Evolutionary conservation across 2,113 vertebrate species (phyloP).

Genomic region (Carlito syrichta): DNA sequence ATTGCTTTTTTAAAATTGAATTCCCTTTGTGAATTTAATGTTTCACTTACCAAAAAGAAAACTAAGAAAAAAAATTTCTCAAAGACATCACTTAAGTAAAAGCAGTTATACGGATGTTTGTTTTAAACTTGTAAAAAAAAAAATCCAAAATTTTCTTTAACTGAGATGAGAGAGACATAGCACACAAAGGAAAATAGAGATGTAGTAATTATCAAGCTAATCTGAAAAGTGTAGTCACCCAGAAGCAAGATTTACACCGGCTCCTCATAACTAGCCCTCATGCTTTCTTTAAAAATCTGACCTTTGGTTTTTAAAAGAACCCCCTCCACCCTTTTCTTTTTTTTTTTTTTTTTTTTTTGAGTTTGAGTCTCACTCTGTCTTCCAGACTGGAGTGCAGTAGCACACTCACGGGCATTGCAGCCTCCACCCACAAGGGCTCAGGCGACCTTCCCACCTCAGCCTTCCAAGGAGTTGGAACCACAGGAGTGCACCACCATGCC

Average conservation of each 20-base stretch:
- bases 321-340: no score
- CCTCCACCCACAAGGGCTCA: no score
- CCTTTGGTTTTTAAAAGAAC: no score
- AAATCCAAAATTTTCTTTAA: background rate
- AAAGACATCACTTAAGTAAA: slow-evolving; percentile 42
- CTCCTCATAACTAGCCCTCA: background rate
- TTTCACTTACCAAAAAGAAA: slow-evolving; percentile 38
- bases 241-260: background rate
- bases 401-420: no score
- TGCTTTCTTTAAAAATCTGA: slow-evolving; percentile 31
- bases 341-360: no score
- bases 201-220: background rate
- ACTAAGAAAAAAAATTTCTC: slow-evolving; percentile 26
- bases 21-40: background rate
- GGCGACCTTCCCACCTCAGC: no score
- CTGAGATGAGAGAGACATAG: background rate
- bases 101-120: background rate
- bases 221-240: background rate
- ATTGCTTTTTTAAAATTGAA: slow-evolving; percentile 38
- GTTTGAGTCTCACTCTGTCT: no score
- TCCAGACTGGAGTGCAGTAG: no score
- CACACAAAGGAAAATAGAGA: slow-evolving; percentile 1
- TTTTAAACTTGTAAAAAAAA: slow-evolving; percentile 13
- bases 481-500: no score
- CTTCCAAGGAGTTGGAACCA: no score